A percentile compares a stretch with the other conserved stretches of the same genome.
Evolutionary conservation across 2,888 invertebrate species (phyloP).

Genomic region (Cosmia pyralina): DNA sequence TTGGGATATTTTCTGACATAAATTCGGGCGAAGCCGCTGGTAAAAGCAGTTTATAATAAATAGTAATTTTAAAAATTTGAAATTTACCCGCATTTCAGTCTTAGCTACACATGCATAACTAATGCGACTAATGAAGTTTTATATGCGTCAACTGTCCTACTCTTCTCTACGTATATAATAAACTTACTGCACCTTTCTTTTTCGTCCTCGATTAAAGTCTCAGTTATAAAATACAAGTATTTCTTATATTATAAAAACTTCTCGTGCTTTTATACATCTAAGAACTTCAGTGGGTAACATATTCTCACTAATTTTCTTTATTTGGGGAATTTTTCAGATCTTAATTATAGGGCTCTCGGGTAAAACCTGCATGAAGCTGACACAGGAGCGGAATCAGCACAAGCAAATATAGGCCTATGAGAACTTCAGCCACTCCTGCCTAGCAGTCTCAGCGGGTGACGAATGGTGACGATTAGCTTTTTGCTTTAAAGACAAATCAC

Average conservation of each 20-base stretch:
- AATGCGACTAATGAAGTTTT: not conserved
- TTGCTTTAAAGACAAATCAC: not conserved
- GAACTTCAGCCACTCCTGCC: not conserved
- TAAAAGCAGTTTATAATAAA: not conserved
- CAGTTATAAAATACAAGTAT: not conserved
- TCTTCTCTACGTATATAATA: slow-evolving; percentile 22
- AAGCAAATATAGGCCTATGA: not conserved
- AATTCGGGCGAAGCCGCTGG: no score
- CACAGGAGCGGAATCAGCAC: not conserved
- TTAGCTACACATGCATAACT: not conserved
- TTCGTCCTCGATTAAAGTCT: slow-evolving; percentile 40
- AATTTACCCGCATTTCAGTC: not conserved
- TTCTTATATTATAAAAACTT: not conserved
- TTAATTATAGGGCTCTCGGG: not conserved
- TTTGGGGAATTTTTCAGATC: not conserved
- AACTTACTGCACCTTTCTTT: slow-evolving; percentile 28
- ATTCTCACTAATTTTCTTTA: not conserved
- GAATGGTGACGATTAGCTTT: not conserved
- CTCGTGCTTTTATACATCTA: not conserved
- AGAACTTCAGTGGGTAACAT: not conserved
- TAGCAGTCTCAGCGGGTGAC: not conserved
- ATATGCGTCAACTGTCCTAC: slow-evolving; percentile 16
- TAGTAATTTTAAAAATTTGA: not conserved
- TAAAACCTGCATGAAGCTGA: no score
- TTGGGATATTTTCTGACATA: no score